Base-by-base conservation (phyloP, 2,888 invertebrate species). In the Cyaniris semiargus region DNA sequence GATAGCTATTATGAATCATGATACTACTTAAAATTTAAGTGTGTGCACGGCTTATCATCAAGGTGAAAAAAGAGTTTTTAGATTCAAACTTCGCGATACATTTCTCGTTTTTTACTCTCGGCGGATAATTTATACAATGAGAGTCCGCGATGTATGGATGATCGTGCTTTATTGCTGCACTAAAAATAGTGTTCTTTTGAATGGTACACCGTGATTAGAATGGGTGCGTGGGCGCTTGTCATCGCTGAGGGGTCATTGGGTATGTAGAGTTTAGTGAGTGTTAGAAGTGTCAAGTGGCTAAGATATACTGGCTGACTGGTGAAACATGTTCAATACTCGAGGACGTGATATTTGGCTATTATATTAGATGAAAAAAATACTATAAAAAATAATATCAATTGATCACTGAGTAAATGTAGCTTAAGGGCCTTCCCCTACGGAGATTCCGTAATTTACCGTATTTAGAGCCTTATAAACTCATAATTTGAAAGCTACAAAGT, bases 171-270 rank as follows among this genome's bases (percentile, higher is more conserved):
- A 48, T 74, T 72, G 72, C 72, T 72, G 21, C 21, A 72, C 72
- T 72, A 72, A 72, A 72, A 72, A 74, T 74, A 74, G 58, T 58
- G 58, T 77, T 72, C 77, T 77, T 77, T 77, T 77, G 72, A 77
- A 77, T 77, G 77, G 77, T 72, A 77, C 77, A 58, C 77, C 76
- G 90, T 91, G 92, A 92, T 93, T 92, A 92, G 91, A 90, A 87
- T 83, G 83, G 85, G 86, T 87, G 91, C 91, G 93, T 92, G 93
- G 92, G 93, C 89, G 83, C 83, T 90, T 93, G 93, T 93, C 93
- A 90, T 91, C 93, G 89, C 83, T 79, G 83, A 82, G 85, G 87
- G 90, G 90, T 91, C 92, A 90, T 91, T 91, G 92, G 89, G 87
- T 88, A 83, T 38, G 78, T 79, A 83, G 81, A 82, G 76, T 76